phyloP scores from a whole-genome alignment of 2,888 invertebrate species.

The Lamproptera curius region DNA sequence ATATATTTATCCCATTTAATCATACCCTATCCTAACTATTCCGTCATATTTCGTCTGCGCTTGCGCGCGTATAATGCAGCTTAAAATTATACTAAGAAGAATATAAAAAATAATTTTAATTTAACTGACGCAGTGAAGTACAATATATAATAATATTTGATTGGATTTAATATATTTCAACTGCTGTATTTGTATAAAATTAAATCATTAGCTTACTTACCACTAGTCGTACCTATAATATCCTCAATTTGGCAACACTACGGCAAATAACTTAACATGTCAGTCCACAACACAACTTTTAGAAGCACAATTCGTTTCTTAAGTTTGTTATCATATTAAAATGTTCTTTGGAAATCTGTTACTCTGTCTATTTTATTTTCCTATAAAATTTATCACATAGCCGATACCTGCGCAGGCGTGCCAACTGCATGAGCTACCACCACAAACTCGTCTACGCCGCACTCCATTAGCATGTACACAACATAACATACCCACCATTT shows the following conservation, averaged over 20 bases:
- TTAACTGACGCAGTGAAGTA: too few relatives aligned
- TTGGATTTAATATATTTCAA: neutral
- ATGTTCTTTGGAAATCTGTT: neutral
- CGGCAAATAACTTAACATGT: constrained; percentile 24
- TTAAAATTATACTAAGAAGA: too few relatives aligned
- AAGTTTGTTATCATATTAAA: neutral
- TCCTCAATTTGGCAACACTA: constrained; percentile 17
- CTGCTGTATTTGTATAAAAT: neutral
- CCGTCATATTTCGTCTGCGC: too few relatives aligned
- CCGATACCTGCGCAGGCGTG: constrained; percentile 67
- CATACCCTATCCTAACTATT: too few relatives aligned
- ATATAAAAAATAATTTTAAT: too few relatives aligned
- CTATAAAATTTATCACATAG: constrained; percentile 44
- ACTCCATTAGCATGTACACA: constrained; percentile 71
- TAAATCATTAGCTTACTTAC: constrained; percentile 4
- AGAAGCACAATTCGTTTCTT: constrained; percentile 2
- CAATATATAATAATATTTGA: too few relatives aligned
- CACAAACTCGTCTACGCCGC: constrained; percentile 68
- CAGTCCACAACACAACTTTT: constrained; percentile 28
- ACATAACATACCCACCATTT: constrained; percentile 57
- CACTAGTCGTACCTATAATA: constrained; percentile 1
- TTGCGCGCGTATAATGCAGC: too few relatives aligned
- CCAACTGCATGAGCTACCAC: constrained; percentile 71
- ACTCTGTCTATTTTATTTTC: constrained; percentile 4
- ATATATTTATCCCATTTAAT: too few relatives aligned